Conservation (phyloP, 2,888 invertebrate genomes). For the Synanthedon vespiformis region DNA sequence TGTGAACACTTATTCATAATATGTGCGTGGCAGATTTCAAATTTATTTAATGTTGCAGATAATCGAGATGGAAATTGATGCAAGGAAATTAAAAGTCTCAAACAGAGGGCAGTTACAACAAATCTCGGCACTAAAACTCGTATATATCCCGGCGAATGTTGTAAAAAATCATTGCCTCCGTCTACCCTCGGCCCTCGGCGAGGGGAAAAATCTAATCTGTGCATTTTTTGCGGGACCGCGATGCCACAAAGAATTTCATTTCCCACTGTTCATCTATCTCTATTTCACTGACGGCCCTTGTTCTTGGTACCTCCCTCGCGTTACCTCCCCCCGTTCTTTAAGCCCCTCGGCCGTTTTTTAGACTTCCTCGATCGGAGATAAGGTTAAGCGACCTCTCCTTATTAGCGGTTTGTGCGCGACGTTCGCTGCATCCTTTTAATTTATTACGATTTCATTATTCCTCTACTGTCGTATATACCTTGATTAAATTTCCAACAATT, state of each 20-base stretch:
- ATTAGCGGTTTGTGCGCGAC: slow-evolving; percentile 59
- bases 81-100: slow-evolving; percentile 68
- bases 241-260: slow-evolving; percentile 73
- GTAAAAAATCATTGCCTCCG: slow-evolving; percentile 71
- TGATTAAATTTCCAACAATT: slow-evolving; percentile 14
- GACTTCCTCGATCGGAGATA: slow-evolving; percentile 67
- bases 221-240: slow-evolving; percentile 72
- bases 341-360: slow-evolving; percentile 55
- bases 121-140: slow-evolving; percentile 66
- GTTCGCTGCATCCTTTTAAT: slow-evolving; percentile 46
- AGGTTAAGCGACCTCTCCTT: slow-evolving; percentile 65
- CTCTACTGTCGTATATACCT: slow-evolving; percentile 7
- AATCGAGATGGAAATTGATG: too few relatives aligned
- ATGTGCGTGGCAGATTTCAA: slow-evolving; percentile 35
- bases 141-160: slow-evolving; percentile 64
- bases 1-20: slow-evolving; percentile 2
- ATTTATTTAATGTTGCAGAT: slow-evolving; percentile 1
- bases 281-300: slow-evolving; percentile 71
- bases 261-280: slow-evolving; percentile 73
- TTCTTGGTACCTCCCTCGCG: slow-evolving; percentile 50
- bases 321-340: slow-evolving; percentile 25
- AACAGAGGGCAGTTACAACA: slow-evolving; percentile 65
- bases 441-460: slow-evolving; percentile 31
- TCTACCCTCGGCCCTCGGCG: slow-evolving; percentile 59
- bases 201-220: slow-evolving; percentile 72